Conservation (phyloP, 2,113 vertebrate species). For the Oncorhynchus tshawytscha region DNA sequence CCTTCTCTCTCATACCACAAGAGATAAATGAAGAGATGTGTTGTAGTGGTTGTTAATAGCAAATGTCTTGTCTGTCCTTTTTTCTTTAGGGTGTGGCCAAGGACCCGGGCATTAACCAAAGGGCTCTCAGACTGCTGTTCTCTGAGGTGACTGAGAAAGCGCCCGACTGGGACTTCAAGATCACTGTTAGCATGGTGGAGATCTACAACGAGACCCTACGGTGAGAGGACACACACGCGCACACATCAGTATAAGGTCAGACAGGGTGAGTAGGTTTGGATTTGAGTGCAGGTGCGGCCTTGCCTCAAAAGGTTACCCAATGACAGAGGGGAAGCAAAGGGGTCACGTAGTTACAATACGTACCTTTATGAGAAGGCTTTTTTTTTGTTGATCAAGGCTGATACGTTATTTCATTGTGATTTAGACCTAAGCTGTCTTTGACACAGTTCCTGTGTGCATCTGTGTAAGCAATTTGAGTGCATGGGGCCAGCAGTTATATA, state of each 20-base stretch:
- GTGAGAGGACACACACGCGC: slow-evolving; percentile 46
- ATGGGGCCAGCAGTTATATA: slow-evolving; percentile 18
- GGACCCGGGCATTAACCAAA: slow-evolving; percentile 95
- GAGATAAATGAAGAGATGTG: not conserved
- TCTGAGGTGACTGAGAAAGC: slow-evolving; percentile 84
- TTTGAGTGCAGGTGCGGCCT: not conserved
- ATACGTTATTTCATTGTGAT: not conserved
- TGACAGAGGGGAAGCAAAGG: not conserved
- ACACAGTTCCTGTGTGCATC: not conserved
- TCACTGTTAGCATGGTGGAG: slow-evolving; percentile 89
- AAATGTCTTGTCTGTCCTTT: not conserved
- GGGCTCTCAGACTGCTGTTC: slow-evolving; percentile 90
- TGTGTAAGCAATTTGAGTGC: not conserved
- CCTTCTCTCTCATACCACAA: not conserved
- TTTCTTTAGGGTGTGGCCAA: slow-evolving; percentile 75
- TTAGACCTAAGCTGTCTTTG: not conserved
- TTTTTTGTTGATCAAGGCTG: not conserved
- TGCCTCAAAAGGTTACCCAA: not conserved
- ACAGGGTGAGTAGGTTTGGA: not conserved
- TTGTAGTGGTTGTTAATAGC: not conserved
- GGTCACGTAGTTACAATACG: not conserved
- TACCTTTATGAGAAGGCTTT: not conserved
- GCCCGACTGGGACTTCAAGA: slow-evolving; percentile 86
- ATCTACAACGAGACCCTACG: slow-evolving; percentile 95
- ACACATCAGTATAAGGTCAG: not conserved